Percentiles rank a stretch among this genome's conserved stretches.
These are phyloP conservation scores for Catotricha subobsoleta DNA, from an alignment of 2,888 invertebrate genomes.

Conservation along the genomic window DNA sequence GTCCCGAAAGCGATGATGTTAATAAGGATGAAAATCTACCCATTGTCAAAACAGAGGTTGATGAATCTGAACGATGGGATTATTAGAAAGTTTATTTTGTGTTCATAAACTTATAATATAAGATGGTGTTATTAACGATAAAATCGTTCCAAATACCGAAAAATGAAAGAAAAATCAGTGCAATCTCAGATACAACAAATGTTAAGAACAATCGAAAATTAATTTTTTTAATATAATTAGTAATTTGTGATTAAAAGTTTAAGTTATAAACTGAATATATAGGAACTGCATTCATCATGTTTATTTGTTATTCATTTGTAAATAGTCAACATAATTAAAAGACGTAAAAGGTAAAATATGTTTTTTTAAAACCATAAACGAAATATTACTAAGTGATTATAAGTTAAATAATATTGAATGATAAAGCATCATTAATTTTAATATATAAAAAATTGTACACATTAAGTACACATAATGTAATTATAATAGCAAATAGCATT, in stretches of 20 bases:
- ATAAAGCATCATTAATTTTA: too few relatives aligned
- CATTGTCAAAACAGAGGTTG: slow-evolving; percentile 34
- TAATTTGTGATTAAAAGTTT: too few relatives aligned
- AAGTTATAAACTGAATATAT: too few relatives aligned
- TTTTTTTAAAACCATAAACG: too few relatives aligned
- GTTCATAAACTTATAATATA: neutral
- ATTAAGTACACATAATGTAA: too few relatives aligned
- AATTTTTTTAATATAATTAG: neutral
- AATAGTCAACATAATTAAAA: too few relatives aligned
- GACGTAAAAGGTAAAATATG: too few relatives aligned
- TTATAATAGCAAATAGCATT: neutral
- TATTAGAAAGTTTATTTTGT: slow-evolving; percentile 24
- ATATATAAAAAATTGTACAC: too few relatives aligned
- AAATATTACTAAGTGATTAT: too few relatives aligned
- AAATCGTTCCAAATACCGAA: neutral
- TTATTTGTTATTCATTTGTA: too few relatives aligned
- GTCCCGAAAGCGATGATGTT: slow-evolving; percentile 14
- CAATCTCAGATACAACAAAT: neutral
- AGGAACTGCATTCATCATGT: too few relatives aligned
- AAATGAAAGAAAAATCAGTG: neutral
- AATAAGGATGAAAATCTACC: slow-evolving; percentile 7
- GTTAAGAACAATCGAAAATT: neutral
- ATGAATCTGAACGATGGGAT: slow-evolving; percentile 42
- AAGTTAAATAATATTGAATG: too few relatives aligned
- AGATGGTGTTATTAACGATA: neutral